Evolutionary conservation across 2,888 invertebrate genomes (phyloP).

Genomic region (Amphipoea lucens): DNA sequence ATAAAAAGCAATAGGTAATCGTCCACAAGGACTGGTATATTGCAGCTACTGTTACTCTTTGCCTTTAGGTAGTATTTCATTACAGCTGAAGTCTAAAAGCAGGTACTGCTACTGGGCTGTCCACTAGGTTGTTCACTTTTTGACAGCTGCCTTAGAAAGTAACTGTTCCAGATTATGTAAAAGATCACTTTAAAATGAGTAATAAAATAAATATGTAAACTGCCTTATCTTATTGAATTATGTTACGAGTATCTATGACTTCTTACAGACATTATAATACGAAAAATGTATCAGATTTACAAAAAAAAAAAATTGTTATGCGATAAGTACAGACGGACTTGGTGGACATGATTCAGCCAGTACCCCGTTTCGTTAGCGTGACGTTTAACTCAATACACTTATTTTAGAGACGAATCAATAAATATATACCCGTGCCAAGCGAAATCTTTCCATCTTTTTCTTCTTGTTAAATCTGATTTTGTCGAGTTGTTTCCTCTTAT

Average conservation of each 20-base stretch:
- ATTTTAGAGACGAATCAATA: background rate
- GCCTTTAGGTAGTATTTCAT: background rate
- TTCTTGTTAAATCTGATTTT: constrained; percentile 91
- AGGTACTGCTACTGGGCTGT: too few relatives aligned
- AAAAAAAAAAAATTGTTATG: too few relatives aligned
- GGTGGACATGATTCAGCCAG: background rate
- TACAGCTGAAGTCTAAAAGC: too few relatives aligned
- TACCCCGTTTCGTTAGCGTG: background rate
- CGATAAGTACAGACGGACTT: background rate
- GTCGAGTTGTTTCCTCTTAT: constrained; percentile 91
- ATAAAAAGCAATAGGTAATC: background rate
- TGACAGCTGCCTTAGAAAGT: too few relatives aligned
- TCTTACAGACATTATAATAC: too few relatives aligned
- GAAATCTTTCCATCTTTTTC: constrained; percentile 90
- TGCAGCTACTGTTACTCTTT: background rate
- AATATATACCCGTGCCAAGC: constrained; percentile 88
- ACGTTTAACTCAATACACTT: constrained; percentile 1
- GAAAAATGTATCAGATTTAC: too few relatives aligned
- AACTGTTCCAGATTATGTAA: too few relatives aligned
- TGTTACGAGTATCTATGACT: too few relatives aligned
- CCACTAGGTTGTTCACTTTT: too few relatives aligned
- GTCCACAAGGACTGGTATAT: background rate
- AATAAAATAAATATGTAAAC: too few relatives aligned
- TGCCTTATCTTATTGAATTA: too few relatives aligned
- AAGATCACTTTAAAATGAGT: too few relatives aligned